Evolutionary conservation across 2,113 vertebrate genomes (phyloP), one percentile per base, ranked within the genome.

Genomic region (Calypte anna): DNA sequence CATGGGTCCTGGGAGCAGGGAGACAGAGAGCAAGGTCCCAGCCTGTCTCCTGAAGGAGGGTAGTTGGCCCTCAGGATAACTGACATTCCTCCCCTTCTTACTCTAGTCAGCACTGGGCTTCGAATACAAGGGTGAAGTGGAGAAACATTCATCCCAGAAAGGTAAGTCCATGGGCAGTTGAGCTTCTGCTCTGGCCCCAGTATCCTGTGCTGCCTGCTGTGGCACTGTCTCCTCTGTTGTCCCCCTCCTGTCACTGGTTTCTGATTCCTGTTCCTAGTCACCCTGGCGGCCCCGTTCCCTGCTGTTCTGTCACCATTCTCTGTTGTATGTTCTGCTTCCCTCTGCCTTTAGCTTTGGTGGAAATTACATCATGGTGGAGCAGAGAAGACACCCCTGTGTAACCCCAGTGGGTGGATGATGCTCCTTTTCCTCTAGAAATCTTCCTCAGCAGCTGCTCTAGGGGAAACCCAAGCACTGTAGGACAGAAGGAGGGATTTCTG

Each of bases 141-240:
- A 99, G 86, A 98, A 98, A 58, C 99, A 99, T 36, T 70, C 98
- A 0, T 99, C 99, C 73, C 99, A 99, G 96, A 99, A 98, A 99
- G 99, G 99, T 98, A 95, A 96, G 96, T 86, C 43, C 33, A 0
- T 5, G n/a, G 24, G 20, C 50, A 40, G 1, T 0, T 14, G 46
- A 50, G 30, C 76, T 75, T 66, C 33, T 58, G 9, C 21, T 44
- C 51, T 58, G 61, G 55, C 44, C 62, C 50, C 43, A 20, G 0
- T 57, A 17, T 23, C 62, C 25, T 1, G 0, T 38, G 36, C 75
- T 85, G 28, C 19, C 69, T 68, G 25, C 38, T 76, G 57, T 54
- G 67, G 74, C 53, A 28, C 40, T 16, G 23, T 13, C 50, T 76
- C 51, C 17, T 79, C 46, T 27, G 5, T 48, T 55, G 10, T 15